Percentiles rank a stretch among this genome's conserved stretches.
These are phyloP conservation scores for Microchirus variegatus DNA, from an alignment of 2,797 vertebrate genomes.

Conservation along the genomic window DNA sequence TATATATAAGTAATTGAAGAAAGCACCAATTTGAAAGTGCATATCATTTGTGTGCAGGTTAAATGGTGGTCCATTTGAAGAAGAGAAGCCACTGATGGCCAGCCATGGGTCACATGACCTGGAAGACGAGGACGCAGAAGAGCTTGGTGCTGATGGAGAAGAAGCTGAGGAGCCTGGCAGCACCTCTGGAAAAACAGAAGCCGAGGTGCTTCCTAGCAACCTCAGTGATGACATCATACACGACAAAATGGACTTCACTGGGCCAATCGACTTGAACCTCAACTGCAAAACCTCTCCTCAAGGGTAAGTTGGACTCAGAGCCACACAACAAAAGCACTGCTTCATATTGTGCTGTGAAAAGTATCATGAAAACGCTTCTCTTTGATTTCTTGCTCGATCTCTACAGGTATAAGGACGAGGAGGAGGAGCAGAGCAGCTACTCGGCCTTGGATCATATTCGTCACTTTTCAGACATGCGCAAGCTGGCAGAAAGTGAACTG, in stretches of 20 bases:
- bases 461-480: slow-evolving; percentile 94
- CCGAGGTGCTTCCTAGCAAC: slow-evolving; percentile 77
- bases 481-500: slow-evolving; percentile 92
- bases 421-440: slow-evolving; percentile 88
- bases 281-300: slow-evolving; percentile 90
- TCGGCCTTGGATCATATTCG: slow-evolving; percentile 96
- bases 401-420: slow-evolving; percentile 85
- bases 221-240: slow-evolving; percentile 81
- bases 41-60: slow-evolving; percentile 88
- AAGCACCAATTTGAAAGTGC: no score
- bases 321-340: not conserved
- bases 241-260: slow-evolving; percentile 88
- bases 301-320: slow-evolving; percentile 76
- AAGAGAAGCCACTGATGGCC: slow-evolving; percentile 87
- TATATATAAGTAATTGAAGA: no score
- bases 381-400: slow-evolving; percentile 21
- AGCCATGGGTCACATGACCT: slow-evolving; percentile 86
- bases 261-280: slow-evolving; percentile 85
- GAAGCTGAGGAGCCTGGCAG: slow-evolving; percentile 83
- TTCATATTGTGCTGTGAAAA: not conserved
- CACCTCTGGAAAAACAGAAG: slow-evolving; percentile 79
- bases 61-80: slow-evolving; percentile 90
- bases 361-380: not conserved
- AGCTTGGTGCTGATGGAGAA: slow-evolving; percentile 90
- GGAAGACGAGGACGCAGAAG: slow-evolving; percentile 93